Conservation (phyloP, 2,113 vertebrate species). For the Alaudala cheleensis region DNA sequence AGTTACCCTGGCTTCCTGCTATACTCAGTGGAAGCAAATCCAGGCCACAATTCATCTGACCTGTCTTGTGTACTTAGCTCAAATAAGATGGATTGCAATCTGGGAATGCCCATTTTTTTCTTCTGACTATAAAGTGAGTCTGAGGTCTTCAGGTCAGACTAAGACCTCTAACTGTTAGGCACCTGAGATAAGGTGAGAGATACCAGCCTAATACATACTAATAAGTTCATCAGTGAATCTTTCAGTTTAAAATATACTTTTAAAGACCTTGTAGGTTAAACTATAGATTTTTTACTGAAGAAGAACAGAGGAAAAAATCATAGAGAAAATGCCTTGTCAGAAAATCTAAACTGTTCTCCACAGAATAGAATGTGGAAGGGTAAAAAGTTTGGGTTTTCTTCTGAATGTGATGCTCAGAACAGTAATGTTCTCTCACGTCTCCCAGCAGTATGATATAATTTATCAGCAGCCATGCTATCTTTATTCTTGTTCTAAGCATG, state of each 20-base stretch:
- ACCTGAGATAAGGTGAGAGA: conserved; percentile 55
- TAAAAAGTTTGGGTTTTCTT: background rate
- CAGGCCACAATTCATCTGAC: conserved; percentile 60
- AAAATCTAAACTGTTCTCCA: background rate
- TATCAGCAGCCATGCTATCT: background rate
- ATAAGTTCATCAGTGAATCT: background rate
- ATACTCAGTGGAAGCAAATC: conserved; percentile 44
- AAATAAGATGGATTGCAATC: conserved; percentile 53
- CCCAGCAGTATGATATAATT: background rate
- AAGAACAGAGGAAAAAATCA: background rate
- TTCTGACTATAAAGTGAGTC: conserved; percentile 27
- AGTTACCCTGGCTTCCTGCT: conserved; percentile 55
- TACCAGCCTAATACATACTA: background rate
- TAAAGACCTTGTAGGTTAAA: background rate
- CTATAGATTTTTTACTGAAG: background rate
- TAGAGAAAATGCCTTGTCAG: background rate
- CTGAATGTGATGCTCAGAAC: background rate
- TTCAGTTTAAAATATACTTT: background rate
- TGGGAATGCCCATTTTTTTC: conserved; percentile 36
- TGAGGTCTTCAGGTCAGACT: conserved; percentile 34
- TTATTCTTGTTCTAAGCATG: background rate
- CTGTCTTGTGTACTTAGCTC: conserved; percentile 47
- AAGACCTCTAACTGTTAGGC: conserved; percentile 21
- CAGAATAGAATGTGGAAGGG: background rate
- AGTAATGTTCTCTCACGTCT: background rate